Conservation (phyloP, 2,888 invertebrate species). For the Dasysyrphus tricinctus region DNA sequence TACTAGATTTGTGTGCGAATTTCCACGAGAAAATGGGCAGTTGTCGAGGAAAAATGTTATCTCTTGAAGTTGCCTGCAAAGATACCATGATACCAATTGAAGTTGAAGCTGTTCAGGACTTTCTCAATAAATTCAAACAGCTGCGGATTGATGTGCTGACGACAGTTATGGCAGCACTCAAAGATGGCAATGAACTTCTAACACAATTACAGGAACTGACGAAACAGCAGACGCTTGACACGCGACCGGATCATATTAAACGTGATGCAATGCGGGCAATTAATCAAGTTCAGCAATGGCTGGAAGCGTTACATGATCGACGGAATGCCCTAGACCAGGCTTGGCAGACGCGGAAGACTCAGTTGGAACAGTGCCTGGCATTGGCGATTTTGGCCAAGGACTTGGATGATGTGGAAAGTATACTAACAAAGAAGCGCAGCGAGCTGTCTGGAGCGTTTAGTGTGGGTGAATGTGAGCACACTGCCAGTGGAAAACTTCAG, state of each 20-base stretch:
- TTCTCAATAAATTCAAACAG: conserved; percentile 89
- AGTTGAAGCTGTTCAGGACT: conserved; percentile 88
- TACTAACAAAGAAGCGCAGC: conserved; percentile 85
- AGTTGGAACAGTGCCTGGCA: conserved; percentile 91
- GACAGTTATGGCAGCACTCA: conserved; percentile 90
- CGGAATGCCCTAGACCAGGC: conserved; percentile 88
- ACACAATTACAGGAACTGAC: conserved; percentile 90
- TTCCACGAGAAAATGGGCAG: conserved; percentile 90
- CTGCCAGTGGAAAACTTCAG: conserved; percentile 87
- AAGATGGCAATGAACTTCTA: conserved; percentile 90
- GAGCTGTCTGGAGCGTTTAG: conserved; percentile 85
- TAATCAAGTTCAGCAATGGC: conserved; percentile 89
- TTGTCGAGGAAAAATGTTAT: conserved; percentile 88
- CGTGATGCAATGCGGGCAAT: conserved; percentile 84
- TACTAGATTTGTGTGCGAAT: conserved; percentile 90
- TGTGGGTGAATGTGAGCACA: conserved; percentile 88
- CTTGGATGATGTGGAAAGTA: conserved; percentile 87
- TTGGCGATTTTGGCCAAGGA: conserved; percentile 90
- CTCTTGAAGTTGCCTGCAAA: conserved; percentile 88
- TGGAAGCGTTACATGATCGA: conserved; percentile 90
- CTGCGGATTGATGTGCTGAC: conserved; percentile 89
- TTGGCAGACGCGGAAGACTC: conserved; percentile 88
- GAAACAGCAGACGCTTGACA: conserved; percentile 90
- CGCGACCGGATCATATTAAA: conserved; percentile 87
- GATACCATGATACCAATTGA: conserved; percentile 88